Evolutionary conservation across 2,888 invertebrate species (phyloP).

Genomic region (Ochropacha duplaris): DNA sequence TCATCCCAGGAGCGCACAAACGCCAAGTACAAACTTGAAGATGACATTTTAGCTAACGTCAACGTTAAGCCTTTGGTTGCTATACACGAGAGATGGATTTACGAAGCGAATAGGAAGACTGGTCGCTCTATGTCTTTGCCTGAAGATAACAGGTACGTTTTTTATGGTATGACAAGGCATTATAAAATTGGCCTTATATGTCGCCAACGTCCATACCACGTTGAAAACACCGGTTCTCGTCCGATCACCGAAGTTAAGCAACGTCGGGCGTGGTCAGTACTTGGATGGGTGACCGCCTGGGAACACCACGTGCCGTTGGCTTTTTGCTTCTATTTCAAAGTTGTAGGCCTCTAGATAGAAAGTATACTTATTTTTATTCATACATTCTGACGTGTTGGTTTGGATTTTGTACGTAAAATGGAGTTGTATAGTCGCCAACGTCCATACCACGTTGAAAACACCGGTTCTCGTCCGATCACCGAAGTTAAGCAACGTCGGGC

Average conservation of each 20-base stretch:
- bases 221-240: constrained; percentile 78
- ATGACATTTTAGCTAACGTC: constrained; percentile 60
- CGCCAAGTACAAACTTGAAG: constrained; percentile 45
- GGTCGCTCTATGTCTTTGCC: constrained; percentile 68
- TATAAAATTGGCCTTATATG: too few relatives aligned
- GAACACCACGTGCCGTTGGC: constrained; percentile 70
- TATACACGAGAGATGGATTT: constrained; percentile 77
- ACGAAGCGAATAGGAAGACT: constrained; percentile 70
- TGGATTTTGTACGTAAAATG: neutral
- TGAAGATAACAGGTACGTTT: constrained; percentile 60
- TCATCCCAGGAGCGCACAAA: constrained; percentile 26
- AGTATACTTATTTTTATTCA: too few relatives aligned
- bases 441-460: constrained; percentile 55
- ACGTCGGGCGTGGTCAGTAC: constrained; percentile 78
- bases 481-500: constrained; percentile 79
- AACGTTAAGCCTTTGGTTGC: constrained; percentile 76
- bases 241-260: constrained; percentile 80
- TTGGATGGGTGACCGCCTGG: constrained; percentile 79
- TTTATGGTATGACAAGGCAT: constrained; percentile 20
- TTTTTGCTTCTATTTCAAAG: too few relatives aligned
- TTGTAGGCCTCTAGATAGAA: too few relatives aligned
- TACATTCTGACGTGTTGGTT: neutral
- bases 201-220: constrained; percentile 41
- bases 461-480: constrained; percentile 80
- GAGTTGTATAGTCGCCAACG: neutral